A percentile compares a stretch with the other conserved stretches of the same genome.
Evolutionary conservation across 1,140 invertebrate species (phyloP).

Genomic region (Mya arenaria): DNA sequence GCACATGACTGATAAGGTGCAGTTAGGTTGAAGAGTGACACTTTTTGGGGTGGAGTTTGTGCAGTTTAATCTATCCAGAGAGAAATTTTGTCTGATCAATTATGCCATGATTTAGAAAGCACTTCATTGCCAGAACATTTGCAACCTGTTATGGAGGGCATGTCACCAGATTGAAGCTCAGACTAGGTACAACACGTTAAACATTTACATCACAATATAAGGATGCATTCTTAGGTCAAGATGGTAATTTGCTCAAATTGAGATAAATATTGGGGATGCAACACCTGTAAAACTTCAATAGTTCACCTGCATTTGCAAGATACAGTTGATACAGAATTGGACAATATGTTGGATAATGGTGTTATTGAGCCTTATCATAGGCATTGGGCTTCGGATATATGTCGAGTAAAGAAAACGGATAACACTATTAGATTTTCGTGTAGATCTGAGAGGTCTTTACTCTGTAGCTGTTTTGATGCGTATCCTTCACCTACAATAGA

Average conservation of each 20-base stretch:
- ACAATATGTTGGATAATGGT: constrained; percentile 72
- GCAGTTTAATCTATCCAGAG: not conserved
- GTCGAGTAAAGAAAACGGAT: constrained; percentile 81
- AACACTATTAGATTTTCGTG: constrained; percentile 81
- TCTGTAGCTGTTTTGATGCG: constrained; percentile 41
- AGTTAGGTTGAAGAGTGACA: not conserved
- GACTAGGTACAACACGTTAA: not conserved
- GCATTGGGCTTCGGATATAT: constrained; percentile 82
- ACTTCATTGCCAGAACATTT: constrained; percentile 38
- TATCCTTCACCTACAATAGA: constrained; percentile 30
- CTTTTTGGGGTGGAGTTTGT: not conserved
- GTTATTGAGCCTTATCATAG: constrained; percentile 75
- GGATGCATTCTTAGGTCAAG: constrained; percentile 54
- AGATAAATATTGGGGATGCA: constrained; percentile 45
- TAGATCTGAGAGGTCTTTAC: constrained; percentile 80
- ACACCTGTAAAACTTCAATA: constrained; percentile 28
- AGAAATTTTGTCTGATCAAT: not conserved
- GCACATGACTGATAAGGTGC: not conserved
- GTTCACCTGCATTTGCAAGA: constrained; percentile 1
- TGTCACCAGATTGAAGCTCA: not conserved
- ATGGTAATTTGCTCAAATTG: constrained; percentile 39
- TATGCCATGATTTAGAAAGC: too few relatives aligned
- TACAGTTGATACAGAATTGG: constrained; percentile 24
- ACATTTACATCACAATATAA: constrained; percentile 1
- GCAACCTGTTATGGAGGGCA: constrained; percentile 1